Evolutionary conservation across 2,113 vertebrate species (phyloP), one percentile per base, ranked within the genome.

Genomic region (Centropus bengalensis): DNA sequence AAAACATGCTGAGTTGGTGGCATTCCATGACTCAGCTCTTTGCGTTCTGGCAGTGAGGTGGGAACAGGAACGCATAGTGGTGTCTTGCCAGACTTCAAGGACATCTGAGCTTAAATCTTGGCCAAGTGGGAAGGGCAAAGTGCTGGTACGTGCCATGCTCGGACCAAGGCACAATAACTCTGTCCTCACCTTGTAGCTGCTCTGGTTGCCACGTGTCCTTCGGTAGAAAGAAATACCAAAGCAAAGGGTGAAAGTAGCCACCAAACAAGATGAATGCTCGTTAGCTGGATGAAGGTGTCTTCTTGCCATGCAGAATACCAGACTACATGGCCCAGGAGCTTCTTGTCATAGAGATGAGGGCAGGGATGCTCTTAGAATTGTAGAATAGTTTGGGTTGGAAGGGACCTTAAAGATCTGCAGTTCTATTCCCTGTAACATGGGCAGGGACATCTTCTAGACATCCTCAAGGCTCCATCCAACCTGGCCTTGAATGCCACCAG

Each of bases 241-340:
- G 45, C 2, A 32, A 49, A 27, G 0, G 3, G 21, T 45, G 62
- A n/a, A 9, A 0, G 4, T 10, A 5, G 14, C 23, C 79, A 30
- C 44, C 27, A 5, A 19, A 22, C 5, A 19, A 6, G 38, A 8
- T 2, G 40, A 21, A 15, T 19, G 10, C 51, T 76, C 1, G 0
- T 54, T 60, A 14, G 18, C 23, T 52, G 51, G 51, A 52, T 52
- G 22, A 24, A 23, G 51, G 24, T 52, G 23, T 26, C 51, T 14
- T 12, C 51, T 52, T 52, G 23, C 21, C 7, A 10, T 17, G 55
- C 10, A 5, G 33, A 9, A 80, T 54, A 36, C n/a, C 4, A 12
- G 20, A 8, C 16, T 20, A 0, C 10, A 4, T 8, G 27, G 24
- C 8, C 55, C 30, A 14, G 30, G 44, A 88, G 38, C 62, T 69